Percentiles rank a stretch among this genome's conserved stretches.
phyloP scores from a whole-genome alignment of 1,140 invertebrate genomes.

The Drosophila sechellia region DNA sequence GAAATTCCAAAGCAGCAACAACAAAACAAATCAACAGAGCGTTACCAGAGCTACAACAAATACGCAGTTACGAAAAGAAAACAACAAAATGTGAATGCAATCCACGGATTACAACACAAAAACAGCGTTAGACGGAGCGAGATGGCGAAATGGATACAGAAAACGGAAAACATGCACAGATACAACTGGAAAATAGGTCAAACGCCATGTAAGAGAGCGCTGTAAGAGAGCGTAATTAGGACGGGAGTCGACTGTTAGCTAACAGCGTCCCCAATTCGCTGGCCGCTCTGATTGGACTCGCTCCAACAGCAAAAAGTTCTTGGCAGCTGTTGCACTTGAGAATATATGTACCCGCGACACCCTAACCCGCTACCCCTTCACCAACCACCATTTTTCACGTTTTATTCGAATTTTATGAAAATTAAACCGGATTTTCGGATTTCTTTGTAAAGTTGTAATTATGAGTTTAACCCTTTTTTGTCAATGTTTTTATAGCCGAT shows the following conservation, averaged over 20 bases:
- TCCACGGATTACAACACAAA: conserved; percentile 71
- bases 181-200: conserved; percentile 77
- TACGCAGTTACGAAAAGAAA: conserved; percentile 77
- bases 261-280: conserved; percentile 62
- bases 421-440: conserved; percentile 70
- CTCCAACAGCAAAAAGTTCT: conserved; percentile 21
- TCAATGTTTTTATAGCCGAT: conserved; percentile 23
- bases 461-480: conserved; percentile 38
- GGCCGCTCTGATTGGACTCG: conserved; percentile 50
- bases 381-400: conserved; percentile 12
- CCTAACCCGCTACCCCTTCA: too few species aligned
- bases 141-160: conserved; percentile 40
- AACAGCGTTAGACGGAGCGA: conserved; percentile 70
- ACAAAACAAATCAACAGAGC: conserved; percentile 59
- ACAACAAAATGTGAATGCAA: conserved; percentile 65
- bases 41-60: conserved; percentile 73
- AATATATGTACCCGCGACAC: too few species aligned
- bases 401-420: conserved; percentile 64
- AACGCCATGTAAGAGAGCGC: conserved; percentile 15
- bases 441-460: conserved; percentile 62
- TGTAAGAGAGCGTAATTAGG: conserved; percentile 59
- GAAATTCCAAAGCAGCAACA: conserved; percentile 60
- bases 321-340: conserved; percentile 48
- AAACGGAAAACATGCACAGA: conserved; percentile 21
- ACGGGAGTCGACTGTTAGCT: conserved; percentile 68